Evolutionary conservation across 2,797 vertebrate genomes (phyloP), one percentile per base, ranked within the genome.

Genomic region (Botia kubotai): DNA sequence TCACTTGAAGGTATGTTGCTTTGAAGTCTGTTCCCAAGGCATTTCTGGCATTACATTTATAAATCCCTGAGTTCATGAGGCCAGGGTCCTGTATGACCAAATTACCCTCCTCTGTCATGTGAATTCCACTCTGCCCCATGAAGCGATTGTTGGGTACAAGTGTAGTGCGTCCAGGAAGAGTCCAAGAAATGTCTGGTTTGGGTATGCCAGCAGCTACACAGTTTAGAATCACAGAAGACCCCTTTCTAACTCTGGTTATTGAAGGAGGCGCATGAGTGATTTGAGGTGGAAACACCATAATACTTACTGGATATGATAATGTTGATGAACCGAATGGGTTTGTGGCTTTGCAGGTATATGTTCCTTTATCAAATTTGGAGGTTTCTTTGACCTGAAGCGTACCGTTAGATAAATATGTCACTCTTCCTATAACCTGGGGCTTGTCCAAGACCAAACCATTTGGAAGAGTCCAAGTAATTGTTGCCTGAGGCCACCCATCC

Each of bases 101-200:
- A 83, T 89, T 91, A 13, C 94, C 94, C 3, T 94, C 92, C 53
- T 92, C 91, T 6, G 91, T 93, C 93, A 95, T 92, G 82, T 93
- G 89, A 80, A 94, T 90, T 60, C 94, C 92, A 71, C 93, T 90
- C 66, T 93, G 88, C 46, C 86, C 89, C 4, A 89, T 90, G 79
- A 89, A 93, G 13, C 91, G 91, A 84, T 86, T 93, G 72, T 91
- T 92, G n/a, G 93, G 87, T 70, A 94, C 88, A 63, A 95, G 87
- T 0, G 93, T 94, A 67, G 94, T 95, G 33, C 94, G 90, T 39
- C 94, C 94, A 57, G 94, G 95, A 73, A 95, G 85, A 7, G 94
- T 95, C 95, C 95, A 95, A n/a, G 94, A 93, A 84, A 95, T 94
- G 16, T 95, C 93, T 0, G 94, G 93, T 80, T 92, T 94, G 60